phyloP scores from a whole-genome alignment of 2,797 vertebrate genomes.

The Bradypodion pumilum region DNA sequence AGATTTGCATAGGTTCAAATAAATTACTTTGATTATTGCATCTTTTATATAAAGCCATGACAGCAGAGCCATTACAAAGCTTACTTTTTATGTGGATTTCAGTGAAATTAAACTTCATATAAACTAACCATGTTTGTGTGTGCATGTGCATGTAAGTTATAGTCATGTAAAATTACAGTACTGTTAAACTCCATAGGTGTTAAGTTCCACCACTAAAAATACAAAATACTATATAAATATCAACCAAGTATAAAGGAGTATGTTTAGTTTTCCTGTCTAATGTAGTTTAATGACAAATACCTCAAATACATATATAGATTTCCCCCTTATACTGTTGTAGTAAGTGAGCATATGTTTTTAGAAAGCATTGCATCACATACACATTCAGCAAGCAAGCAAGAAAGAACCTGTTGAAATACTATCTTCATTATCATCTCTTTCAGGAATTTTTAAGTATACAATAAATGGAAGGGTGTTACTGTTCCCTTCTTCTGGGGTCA shows the following conservation, averaged over 20 bases:
- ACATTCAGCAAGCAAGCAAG: too few relatives aligned
- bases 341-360: not conserved
- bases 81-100: not conserved
- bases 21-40: not conserved
- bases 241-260: constrained; percentile 8
- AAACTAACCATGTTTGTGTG: not conserved
- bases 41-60: not conserved
- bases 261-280: not conserved
- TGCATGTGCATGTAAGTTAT: not conserved
- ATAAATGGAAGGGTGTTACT: too few relatives aligned
- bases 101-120: not conserved
- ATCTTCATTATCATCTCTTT: too few relatives aligned
- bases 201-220: not conserved
- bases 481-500: too few relatives aligned
- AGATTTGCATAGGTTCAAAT: not conserved
- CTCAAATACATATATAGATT: not conserved
- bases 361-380: not conserved
- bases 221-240: not conserved
- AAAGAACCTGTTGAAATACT: constrained; percentile 12
- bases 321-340: not conserved
- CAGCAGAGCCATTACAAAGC: not conserved
- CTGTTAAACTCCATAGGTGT: not conserved
- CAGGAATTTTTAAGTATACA: too few relatives aligned
- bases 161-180: not conserved
- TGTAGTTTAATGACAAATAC: not conserved